Base-by-base conservation (phyloP, 2,797 vertebrate species). In the Decapterus maruadsi region DNA sequence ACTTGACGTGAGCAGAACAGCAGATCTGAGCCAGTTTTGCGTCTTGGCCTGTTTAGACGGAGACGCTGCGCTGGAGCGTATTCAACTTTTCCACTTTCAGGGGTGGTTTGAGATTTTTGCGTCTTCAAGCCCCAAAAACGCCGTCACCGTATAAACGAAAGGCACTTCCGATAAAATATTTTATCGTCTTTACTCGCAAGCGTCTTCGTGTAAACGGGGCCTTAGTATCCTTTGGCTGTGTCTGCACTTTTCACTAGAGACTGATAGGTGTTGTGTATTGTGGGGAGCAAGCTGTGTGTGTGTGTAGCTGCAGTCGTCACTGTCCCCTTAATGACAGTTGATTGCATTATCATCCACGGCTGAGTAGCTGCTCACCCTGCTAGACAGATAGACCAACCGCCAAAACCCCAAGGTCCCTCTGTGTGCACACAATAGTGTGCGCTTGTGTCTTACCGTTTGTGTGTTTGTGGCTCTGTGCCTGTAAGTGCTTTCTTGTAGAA, bases 261-360 rank as follows among this genome's bases (percentile, higher is more conserved):
- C 40, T 87, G 81, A 82, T 75, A 85, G 78, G 82, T 87, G 80
- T 78, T 68, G 54, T 77, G 62, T 76, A 36, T 68, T 71, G 36
- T 72, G 59, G 63, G 61, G 81, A 81, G 69, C 38, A 26, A 26
- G 82, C 45, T 67, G 38, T 17, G 22, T 72, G 46, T 54, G 51
- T 68, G 43, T 69, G 56, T 54, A 70, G 66, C 56, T 9, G 7
- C 73, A 87, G 26, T 26, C 26, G 75, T 66, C 80, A 83, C 67
- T 57, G 19, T 78, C 75, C 75, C 75, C 89, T 84, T 90, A 90
- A 92, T 91, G 89, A 85, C 81, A 89, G 87, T 90, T 86, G 90
- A 93, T 92, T 93, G 86, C 89, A 85, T 90, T 91, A 89, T 90
- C 86, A 90, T 90, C 85, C 83, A 78, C 17, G 82, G 87, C 87